Percentiles rank a stretch among this genome's conserved stretches.
phyloP scores from a whole-genome alignment of 1,140 invertebrate species.

The Delia radicum region DNA sequence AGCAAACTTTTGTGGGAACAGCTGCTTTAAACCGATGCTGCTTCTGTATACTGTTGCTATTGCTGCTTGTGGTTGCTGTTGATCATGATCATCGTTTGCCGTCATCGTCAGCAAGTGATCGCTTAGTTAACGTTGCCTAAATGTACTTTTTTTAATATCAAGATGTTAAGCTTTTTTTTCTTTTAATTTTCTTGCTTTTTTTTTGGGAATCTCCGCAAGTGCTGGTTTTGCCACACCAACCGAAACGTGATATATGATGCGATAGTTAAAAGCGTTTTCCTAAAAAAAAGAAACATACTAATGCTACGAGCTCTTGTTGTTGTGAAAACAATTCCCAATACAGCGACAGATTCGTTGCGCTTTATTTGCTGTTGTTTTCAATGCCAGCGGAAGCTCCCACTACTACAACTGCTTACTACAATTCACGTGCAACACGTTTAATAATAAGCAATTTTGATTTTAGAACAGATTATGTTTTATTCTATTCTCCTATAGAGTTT shows the following conservation, averaged over 20 bases:
- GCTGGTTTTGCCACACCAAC: background rate
- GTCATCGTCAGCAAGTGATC: slow-evolving; percentile 3
- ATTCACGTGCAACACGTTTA: slow-evolving; percentile 1
- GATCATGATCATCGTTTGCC: background rate
- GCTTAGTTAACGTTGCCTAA: background rate
- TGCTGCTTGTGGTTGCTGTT: background rate
- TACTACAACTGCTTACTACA: background rate
- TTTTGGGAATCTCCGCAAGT: background rate
- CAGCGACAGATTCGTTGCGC: slow-evolving; percentile 2
- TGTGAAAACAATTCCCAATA: too few relatives aligned
- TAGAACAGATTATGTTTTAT: background rate
- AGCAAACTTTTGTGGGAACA: too few relatives aligned
- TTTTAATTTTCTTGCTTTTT: background rate
- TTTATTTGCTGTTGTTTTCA: background rate
- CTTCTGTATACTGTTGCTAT: background rate
- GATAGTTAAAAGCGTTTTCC: background rate
- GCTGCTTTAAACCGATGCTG: background rate
- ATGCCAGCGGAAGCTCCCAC: background rate
- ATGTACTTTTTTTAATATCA: background rate
- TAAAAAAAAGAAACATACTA: too few relatives aligned
- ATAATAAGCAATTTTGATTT: background rate
- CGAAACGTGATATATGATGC: background rate
- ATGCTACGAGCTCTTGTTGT: too few relatives aligned
- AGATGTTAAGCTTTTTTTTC: background rate
- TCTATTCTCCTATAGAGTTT: too few relatives aligned